These are phyloP conservation scores for Leptinotarsa texana DNA, from an alignment of 1,140 invertebrate genomes.

Conservation along the genomic window DNA sequence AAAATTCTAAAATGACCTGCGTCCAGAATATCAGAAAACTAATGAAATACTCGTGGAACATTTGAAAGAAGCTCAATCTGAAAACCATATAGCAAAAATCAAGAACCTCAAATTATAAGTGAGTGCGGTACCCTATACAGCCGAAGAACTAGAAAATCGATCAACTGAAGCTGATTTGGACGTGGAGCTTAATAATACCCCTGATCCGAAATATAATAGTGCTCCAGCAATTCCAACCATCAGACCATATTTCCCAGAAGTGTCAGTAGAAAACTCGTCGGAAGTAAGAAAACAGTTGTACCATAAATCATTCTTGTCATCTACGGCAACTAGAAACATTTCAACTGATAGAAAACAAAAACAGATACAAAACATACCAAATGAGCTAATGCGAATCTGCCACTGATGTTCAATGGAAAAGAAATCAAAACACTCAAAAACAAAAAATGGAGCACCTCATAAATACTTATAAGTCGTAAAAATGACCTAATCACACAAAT, in stretches of 20 bases:
- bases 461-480: neutral
- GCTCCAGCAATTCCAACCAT: slow-evolving; percentile 4
- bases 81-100: too few relatives aligned
- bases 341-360: neutral
- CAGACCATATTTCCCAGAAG: neutral
- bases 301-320: neutral
- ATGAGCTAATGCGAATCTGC: neutral
- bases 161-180: neutral
- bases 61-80: too few relatives aligned
- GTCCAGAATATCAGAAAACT: too few relatives aligned
- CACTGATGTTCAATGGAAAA: neutral
- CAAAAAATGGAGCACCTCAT: slow-evolving; percentile 2
- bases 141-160: too few relatives aligned
- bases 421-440: neutral
- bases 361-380: neutral
- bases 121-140: too few relatives aligned
- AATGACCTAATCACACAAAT: neutral
- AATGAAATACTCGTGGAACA: too few relatives aligned
- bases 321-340: neutral
- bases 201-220: neutral
- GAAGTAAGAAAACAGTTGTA: neutral
- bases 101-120: too few relatives aligned
- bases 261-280: neutral
- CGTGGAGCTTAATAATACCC: neutral
- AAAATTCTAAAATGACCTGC: too few relatives aligned